phyloP scores from a whole-genome alignment of 1,140 invertebrate genomes.

The Octopus sinensis region DNA sequence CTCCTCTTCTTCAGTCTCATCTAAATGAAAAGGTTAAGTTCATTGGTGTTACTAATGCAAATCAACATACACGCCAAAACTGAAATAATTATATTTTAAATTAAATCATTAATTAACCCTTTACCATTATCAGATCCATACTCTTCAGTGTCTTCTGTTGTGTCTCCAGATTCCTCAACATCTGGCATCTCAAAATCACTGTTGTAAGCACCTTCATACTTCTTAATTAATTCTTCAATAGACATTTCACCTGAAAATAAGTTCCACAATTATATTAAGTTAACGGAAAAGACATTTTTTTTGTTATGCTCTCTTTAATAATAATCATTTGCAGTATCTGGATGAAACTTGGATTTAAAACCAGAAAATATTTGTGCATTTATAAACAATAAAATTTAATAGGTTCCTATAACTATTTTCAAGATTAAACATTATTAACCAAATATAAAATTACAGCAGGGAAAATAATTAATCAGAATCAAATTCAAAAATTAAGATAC shows the following conservation, averaged over 20 bases:
- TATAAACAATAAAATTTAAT: too few relatives aligned
- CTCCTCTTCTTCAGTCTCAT: conserved; percentile 33
- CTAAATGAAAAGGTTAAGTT: neutral
- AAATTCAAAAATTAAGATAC: too few relatives aligned
- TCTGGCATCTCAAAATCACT: conserved; percentile 51
- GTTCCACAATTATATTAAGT: neutral
- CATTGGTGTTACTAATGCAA: too few relatives aligned
- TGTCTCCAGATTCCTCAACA: conserved; percentile 33
- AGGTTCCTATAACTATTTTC: too few relatives aligned
- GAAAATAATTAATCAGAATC: too few relatives aligned
- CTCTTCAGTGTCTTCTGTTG: conserved; percentile 55
- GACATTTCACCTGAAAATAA: conserved; percentile 70
- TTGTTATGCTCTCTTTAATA: neutral
- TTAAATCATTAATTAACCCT: too few relatives aligned
- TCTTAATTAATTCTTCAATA: conserved; percentile 74
- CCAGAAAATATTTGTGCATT: too few relatives aligned
- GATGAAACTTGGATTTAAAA: too few relatives aligned
- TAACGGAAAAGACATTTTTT: neutral
- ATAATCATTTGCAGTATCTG: neutral
- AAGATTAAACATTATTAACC: too few relatives aligned
- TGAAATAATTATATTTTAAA: too few relatives aligned
- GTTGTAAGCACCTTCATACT: conserved; percentile 63
- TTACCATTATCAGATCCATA: conserved; percentile 20
- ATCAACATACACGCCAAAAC: too few relatives aligned
- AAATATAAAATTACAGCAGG: too few relatives aligned